phyloP scores from a whole-genome alignment of 2,797 vertebrate genomes.

The Lepus oiostolus region DNA sequence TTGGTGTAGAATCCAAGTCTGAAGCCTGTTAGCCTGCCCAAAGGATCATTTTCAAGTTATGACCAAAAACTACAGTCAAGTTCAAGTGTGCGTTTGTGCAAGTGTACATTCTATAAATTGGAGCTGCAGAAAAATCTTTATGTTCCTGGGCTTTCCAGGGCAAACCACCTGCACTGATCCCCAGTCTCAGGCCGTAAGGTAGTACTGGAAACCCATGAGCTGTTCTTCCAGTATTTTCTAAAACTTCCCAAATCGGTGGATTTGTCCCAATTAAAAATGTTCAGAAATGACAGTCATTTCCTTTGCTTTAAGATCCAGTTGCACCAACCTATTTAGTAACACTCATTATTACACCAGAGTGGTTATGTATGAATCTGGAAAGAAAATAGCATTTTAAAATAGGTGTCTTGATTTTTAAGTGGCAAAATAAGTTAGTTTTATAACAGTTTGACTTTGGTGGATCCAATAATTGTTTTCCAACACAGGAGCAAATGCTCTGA shows the following conservation, averaged over 20 bases:
- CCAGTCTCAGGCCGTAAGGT: background rate
- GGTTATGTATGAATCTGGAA: background rate
- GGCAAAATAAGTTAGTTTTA: slow-evolving; percentile 5
- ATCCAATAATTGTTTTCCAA: background rate
- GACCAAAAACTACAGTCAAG: background rate
- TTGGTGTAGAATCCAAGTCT: background rate
- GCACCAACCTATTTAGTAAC: background rate
- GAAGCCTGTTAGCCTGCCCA: background rate
- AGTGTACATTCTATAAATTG: background rate
- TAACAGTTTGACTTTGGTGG: background rate
- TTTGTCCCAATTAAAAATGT: background rate
- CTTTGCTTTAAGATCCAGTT: background rate
- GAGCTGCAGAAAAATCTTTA: background rate
- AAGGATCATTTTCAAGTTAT: background rate
- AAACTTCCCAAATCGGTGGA: background rate
- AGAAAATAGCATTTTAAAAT: background rate
- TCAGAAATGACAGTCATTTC: background rate
- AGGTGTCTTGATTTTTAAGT: background rate
- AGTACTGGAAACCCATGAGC: background rate
- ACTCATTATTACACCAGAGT: background rate
- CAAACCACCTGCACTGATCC: background rate
- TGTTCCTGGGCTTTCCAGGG: background rate
- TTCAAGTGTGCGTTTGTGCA: background rate
- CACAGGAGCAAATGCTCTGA: background rate
- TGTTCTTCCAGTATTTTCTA: background rate